Conservation (phyloP, 2,888 invertebrate species). For the Nomada ruficornis region DNA sequence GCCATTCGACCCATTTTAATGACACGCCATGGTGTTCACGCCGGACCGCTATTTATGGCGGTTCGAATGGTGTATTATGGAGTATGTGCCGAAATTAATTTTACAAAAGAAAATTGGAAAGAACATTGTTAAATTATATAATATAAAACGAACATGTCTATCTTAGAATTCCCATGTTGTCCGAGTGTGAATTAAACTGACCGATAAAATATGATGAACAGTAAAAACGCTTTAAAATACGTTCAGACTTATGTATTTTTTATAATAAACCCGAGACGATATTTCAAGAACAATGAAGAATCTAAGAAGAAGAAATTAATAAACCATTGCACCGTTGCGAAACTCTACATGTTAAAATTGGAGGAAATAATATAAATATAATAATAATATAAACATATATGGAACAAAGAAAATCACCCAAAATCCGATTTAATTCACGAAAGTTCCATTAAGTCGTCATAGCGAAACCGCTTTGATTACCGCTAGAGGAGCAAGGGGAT, state of each 20-base stretch:
- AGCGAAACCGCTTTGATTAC: neutral
- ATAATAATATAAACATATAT: too few species aligned
- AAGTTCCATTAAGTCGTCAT: neutral
- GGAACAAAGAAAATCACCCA: neutral
- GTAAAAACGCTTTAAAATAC: too few species aligned
- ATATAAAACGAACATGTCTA: neutral
- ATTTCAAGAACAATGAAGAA: too few species aligned
- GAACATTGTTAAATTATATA: neutral
- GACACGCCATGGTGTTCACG: neutral
- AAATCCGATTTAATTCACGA: neutral
- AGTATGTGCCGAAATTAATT: neutral
- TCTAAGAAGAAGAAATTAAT: too few species aligned
- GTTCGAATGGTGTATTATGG: conserved; percentile 22
- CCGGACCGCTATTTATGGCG: conserved; percentile 44
- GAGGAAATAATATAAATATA: neutral
- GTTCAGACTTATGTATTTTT: too few species aligned
- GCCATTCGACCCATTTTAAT: conserved; percentile 19
- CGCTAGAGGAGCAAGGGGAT: neutral
- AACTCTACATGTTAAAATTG: too few species aligned
- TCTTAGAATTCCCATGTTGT: too few species aligned
- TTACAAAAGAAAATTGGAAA: neutral
- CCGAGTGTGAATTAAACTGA: too few species aligned
- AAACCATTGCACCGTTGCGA: too few species aligned
- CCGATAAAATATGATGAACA: too few species aligned
- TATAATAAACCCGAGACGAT: too few species aligned